Base-by-base conservation (phyloP, 2,888 invertebrate species). In the Leptodirus hochenwartii region DNA sequence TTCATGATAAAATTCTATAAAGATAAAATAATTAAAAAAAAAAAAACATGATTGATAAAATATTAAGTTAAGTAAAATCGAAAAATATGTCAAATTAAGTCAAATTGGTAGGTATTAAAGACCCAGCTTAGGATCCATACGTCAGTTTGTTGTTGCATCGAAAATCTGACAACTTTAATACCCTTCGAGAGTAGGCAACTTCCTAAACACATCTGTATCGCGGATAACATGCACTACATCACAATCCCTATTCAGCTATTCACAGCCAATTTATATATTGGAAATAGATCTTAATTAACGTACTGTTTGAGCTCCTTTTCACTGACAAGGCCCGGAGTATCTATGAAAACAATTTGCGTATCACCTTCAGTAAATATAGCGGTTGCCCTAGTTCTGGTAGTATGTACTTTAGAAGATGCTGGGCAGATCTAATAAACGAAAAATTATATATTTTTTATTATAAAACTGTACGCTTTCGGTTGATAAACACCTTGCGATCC, bases 241-340 rank as follows among this genome's bases (percentile, higher is more conserved):
- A 30, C 27, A 17, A 27, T 12, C 9, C 20, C 4, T 3, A 9
- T 6, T 17, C 10, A 3, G 4, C 17, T 5, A 4, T 5, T 1
- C 17, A 11, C 10, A 26, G 15, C 17, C 14, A 15, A 14, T n/a
- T 16, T 11, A 25, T 5, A 23, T 17, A 9, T 15, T 17, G n/a
- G 5, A 6, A 16, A n/a, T n/a, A n/a, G n/a, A n/a, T 24, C 6
- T 15, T 25, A 15, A 9, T 15, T 11, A 5, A 50, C 53, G 53
- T 56, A 78, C 79, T 62, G 75, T 46, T 69, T 68, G 36, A 63
- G 56, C 49, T 88, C 81, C 20, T 59, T 58, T 23, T 60, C 54
- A 13, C 71, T 68, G 0, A 90, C 74, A 17, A 93, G 56, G 15
- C 96, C 96, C 2, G 96, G 96, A 3, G 93, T 93, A 48, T 96